Base-by-base conservation (phyloP, 2,113 vertebrate species). In the Vidua macroura region DNA sequence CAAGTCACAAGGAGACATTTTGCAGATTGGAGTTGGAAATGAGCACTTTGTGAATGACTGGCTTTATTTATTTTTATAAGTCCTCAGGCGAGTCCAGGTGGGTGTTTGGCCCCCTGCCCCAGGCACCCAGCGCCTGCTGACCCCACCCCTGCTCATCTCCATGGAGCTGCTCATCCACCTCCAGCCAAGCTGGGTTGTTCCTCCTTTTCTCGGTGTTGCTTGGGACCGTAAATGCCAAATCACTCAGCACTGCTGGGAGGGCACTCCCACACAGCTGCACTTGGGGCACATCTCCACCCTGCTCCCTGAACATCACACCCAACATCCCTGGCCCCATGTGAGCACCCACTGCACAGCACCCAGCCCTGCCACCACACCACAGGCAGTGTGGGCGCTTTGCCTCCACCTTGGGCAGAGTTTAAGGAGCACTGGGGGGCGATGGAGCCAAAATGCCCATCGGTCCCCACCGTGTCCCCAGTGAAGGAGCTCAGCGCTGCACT, bases 71-170 rank as follows among this genome's bases (percentile, higher is more conserved):
- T 23, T 87, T 58, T 66, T 63, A 4, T 70, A 83, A 70, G 27
- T 28, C 79, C 72, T 77, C 72, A 83, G 72, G 35, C 5, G 2
- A 64, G 53, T 55, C 20, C 82, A 44, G 3, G 59, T 1, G 11
- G 49, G 46, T 33, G 44, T 77, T 24, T 21, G 4, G 39, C 58
- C 59, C 76, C 63, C 53, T 35, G 28, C 20, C 68, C 39, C 0
- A 0, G n/a, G 62, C 24, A 21, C 64, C 55, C 23, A 5, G 21
- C 0, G 0, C 58, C 69, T 0, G 0, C 80, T 37, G 63, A 25
- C 63, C 58, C 39, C 12, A 7, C 41, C 70, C 66, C 43, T 37
- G 79, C 75, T 80, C 21, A 35, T 51, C 53, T 58, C 72, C 69
- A 30, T 3, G 9, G 83, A 59, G 8, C 30, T 28, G 64, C 52